Conservation (phyloP, 2,113 vertebrate genomes). For the Syngnathus typhle region DNA sequence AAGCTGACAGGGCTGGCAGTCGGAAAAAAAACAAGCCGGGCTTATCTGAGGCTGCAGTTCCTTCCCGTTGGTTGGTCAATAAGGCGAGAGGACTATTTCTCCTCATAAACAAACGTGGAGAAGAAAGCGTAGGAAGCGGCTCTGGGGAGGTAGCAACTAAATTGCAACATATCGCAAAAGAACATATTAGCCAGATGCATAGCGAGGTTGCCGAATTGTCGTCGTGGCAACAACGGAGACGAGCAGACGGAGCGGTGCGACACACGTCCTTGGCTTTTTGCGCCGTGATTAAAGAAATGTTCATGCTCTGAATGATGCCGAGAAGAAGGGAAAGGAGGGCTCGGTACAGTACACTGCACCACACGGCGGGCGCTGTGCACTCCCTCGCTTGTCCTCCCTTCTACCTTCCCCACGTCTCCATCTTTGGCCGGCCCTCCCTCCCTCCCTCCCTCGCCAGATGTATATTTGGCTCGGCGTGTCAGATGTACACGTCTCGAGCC, state of each 20-base stretch:
- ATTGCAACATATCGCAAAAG: conserved; percentile 18
- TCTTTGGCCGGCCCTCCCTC: conserved; percentile 43
- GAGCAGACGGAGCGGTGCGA: conserved; percentile 58
- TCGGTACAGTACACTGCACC: conserved; percentile 46
- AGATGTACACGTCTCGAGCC: conserved; percentile 56
- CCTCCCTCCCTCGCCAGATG: conserved; percentile 56
- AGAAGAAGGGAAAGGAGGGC: conserved; percentile 53
- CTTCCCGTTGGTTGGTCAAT: conserved; percentile 66
- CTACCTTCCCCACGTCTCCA: conserved; percentile 45
- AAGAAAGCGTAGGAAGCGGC: too few species aligned
- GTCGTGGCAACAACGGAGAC: neutral
- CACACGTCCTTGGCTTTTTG: conserved; percentile 57
- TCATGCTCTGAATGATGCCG: conserved; percentile 68
- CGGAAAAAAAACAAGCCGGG: conserved; percentile 61
- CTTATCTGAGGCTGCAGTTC: conserved; percentile 53
- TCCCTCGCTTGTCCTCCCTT: conserved; percentile 28
- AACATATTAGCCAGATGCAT: neutral
- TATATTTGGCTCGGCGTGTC: conserved; percentile 67
- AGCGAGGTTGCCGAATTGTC: neutral
- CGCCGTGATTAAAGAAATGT: conserved; percentile 75
- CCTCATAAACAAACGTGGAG: conserved; percentile 57
- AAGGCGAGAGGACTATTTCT: conserved; percentile 55
- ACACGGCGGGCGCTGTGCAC: conserved; percentile 21
- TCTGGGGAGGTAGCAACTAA: conserved; percentile 24
- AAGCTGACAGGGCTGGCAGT: conserved; percentile 61